Evolutionary conservation across 2,797 vertebrate genomes (phyloP).

Genomic region (Chelon labrosus): DNA sequence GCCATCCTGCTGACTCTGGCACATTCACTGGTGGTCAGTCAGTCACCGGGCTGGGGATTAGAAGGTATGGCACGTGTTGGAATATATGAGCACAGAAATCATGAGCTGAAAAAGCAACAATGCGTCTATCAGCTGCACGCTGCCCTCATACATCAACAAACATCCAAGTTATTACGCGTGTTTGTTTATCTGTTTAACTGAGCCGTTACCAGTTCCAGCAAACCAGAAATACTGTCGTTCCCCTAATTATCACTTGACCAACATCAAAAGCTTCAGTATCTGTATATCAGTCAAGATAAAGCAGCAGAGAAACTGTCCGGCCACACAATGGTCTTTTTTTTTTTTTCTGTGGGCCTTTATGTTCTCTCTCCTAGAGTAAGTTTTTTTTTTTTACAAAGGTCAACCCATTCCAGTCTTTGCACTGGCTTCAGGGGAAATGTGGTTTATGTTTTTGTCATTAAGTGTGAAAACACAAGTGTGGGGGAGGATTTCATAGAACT

Average conservation of each 20-base stretch:
- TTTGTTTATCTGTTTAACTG: slow-evolving; percentile 36
- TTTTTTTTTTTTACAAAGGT: slow-evolving; percentile 47
- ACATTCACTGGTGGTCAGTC: slow-evolving; percentile 53
- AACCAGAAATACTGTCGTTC: slow-evolving; percentile 57
- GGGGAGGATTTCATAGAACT: slow-evolving; percentile 79
- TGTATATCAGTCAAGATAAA: slow-evolving; percentile 30
- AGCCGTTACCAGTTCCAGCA: slow-evolving; percentile 56
- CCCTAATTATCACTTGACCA: slow-evolving; percentile 56
- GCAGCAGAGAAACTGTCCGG: slow-evolving; percentile 5
- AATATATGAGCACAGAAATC: not conserved
- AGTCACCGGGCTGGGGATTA: slow-evolving; percentile 51
- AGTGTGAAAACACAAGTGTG: slow-evolving; percentile 77
- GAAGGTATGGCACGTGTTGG: slow-evolving; percentile 22
- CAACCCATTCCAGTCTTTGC: slow-evolving; percentile 58
- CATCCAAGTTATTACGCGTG: slow-evolving; percentile 20
- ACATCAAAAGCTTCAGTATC: slow-evolving; percentile 41
- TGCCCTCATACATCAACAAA: slow-evolving; percentile 18
- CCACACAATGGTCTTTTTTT: not conserved
- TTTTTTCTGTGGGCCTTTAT: slow-evolving; percentile 4
- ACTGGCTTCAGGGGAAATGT: slow-evolving; percentile 66
- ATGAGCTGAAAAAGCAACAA: not conserved
- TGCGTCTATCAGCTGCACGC: not conserved
- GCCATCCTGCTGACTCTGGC: slow-evolving; percentile 74
- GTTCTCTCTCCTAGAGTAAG: slow-evolving; percentile 47
- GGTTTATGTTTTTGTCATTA: slow-evolving; percentile 72